Base-by-base conservation (phyloP, 2,888 invertebrate genomes). In the Drosophila bunnanda region DNA sequence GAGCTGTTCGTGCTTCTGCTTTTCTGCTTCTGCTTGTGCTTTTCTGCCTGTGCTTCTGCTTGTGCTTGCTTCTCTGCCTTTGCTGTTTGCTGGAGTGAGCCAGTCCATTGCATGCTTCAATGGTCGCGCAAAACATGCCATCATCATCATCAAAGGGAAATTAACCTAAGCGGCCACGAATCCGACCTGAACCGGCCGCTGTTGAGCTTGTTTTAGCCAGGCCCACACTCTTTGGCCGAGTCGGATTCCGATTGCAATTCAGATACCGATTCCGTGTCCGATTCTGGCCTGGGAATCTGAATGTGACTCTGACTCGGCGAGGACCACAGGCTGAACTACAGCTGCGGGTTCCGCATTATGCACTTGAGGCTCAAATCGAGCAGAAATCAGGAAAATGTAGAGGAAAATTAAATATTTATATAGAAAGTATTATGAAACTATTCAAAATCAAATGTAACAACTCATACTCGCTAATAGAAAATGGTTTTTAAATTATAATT, bases 81-180 rank as follows among this genome's bases (percentile, higher is more conserved):
- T 62, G 38, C 44, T 71, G 67, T 75, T 76, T 50, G 66, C 64
- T 43, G 82, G 73, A 68, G 81, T 78, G 85, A 83, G 82, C 88
- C 85, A 80, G 80, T 89, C 79, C 89, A 80, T 87, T 84, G 85
- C 89, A 91, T 89, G 91, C 89, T 80, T 90, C 88, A 89, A 83
- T 89, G 88, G 89, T 66, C 82, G 80, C 88, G 80, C 85, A 82
- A 76, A 90, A 82, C 88, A 88, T 84, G 81, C 79, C 81, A 88
- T 83, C 88, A 87, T 86, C 82, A 86, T 80, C 64, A 67, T 67
- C 66, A 90, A 90, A 90, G 91, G 88, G 80, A 90, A 90, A 90
- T 89, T 90, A 89, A 90, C 89, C 89, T 88, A 89, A 88, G 82
- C 80, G 88, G 77, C 89, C 85, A 78, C 85, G 80, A 84, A 87